A percentile compares a stretch with the other conserved stretches of the same genome.
phyloP scores from a whole-genome alignment of 2,797 vertebrate species.

The Macropodus opercularis region DNA sequence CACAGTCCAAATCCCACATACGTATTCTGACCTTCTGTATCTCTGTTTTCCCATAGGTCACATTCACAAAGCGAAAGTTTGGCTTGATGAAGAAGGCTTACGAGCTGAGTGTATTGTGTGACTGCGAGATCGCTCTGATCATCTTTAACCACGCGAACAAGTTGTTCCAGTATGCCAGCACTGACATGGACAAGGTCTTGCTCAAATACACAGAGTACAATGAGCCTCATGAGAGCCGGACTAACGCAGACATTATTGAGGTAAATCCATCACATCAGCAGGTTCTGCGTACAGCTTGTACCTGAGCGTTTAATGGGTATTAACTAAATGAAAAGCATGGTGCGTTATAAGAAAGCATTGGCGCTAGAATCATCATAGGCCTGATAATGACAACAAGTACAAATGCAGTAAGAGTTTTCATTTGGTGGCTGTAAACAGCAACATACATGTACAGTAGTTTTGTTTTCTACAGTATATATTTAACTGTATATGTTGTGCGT shows the following conservation, averaged over 20 bases:
- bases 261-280: slow-evolving; percentile 66
- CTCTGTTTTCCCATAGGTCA: slow-evolving; percentile 81
- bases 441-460: background rate
- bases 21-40: background rate
- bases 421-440: background rate
- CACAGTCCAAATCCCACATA: background rate
- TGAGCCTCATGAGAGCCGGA: slow-evolving; percentile 94
- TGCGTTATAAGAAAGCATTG: too few relatives aligned
- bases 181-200: slow-evolving; percentile 96
- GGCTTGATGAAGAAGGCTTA: slow-evolving; percentile 98
- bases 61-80: slow-evolving; percentile 96
- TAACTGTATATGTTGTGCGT: too few relatives aligned
- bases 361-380: background rate
- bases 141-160: slow-evolving; percentile 99
- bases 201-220: slow-evolving; percentile 98
- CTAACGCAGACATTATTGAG: slow-evolving; percentile 97
- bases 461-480: too few relatives aligned
- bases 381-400: background rate
- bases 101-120: slow-evolving; percentile 94
- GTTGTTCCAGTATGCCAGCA: slow-evolving; percentile 96
- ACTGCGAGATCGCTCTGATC: slow-evolving; percentile 97
- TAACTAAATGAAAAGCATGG: background rate
- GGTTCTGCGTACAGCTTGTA: background rate
- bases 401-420: background rate
- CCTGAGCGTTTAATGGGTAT: background rate